A percentile compares a stretch with the other conserved stretches of the same genome.
These are phyloP conservation scores for Ictalurus punctatus DNA, from an alignment of 2,113 vertebrate species.

Conservation along the genomic window DNA sequence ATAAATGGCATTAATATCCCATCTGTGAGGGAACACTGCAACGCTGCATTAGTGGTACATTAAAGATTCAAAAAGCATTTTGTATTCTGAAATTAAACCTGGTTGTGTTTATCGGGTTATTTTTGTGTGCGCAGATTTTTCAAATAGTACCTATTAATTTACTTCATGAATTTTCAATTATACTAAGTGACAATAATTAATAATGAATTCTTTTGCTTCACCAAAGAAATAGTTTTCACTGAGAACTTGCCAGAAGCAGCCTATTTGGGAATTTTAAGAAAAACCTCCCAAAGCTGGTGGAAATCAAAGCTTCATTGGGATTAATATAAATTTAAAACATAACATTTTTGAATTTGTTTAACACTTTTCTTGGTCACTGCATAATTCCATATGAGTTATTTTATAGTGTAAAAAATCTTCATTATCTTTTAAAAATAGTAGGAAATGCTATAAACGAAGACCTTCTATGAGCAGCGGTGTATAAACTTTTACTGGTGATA, in stretches of 20 bases:
- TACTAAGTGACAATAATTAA: not conserved
- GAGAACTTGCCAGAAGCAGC: not conserved
- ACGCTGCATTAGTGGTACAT: not conserved
- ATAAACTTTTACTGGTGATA: not conserved
- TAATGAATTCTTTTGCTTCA: not conserved
- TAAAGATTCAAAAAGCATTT: not conserved
- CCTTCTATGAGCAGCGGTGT: not conserved
- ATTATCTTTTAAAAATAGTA: not conserved
- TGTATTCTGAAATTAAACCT: not conserved
- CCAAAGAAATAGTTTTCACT: not conserved
- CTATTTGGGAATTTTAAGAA: not conserved
- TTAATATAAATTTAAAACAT: not conserved
- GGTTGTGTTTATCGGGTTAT: not conserved
- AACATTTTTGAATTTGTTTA: not conserved
- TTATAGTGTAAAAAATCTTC: no score
- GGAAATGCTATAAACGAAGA: not conserved
- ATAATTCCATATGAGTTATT: not conserved
- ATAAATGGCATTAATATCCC: not conserved
- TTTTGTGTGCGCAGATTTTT: not conserved
- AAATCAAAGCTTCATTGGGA: not conserved
- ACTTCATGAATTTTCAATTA: not conserved
- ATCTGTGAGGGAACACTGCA: not conserved
- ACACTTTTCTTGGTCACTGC: not conserved
- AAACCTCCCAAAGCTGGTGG: not conserved
- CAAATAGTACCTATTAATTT: not conserved